phyloP scores from a whole-genome alignment of 2,797 vertebrate genomes.

The Rhyacichthys aspro region DNA sequence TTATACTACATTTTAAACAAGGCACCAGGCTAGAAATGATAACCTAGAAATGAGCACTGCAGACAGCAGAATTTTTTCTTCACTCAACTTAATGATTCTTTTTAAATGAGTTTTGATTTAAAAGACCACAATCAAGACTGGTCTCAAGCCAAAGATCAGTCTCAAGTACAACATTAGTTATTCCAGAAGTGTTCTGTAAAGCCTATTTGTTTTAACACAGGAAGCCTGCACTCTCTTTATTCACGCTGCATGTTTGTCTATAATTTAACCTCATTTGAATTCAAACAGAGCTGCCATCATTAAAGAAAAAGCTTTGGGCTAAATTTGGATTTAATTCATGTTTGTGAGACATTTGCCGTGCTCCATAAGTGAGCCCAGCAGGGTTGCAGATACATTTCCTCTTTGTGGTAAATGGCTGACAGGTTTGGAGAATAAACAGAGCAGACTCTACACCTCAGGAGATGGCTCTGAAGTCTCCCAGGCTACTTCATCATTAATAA shows the following conservation, averaged over 20 bases:
- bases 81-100: too few species aligned
- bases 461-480: constrained; percentile 56
- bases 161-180: not conserved
- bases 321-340: constrained; percentile 51
- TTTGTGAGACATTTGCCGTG: constrained; percentile 48
- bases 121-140: too few species aligned
- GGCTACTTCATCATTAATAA: constrained; percentile 73
- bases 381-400: constrained; percentile 53
- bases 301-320: constrained; percentile 51
- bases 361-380: constrained; percentile 57
- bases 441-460: constrained; percentile 57
- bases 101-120: too few species aligned
- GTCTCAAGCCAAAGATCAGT: too few species aligned
- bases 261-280: constrained; percentile 48
- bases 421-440: constrained; percentile 66
- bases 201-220: constrained; percentile 1
- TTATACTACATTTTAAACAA: too few species aligned
- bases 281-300: constrained; percentile 34
- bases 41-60: too few species aligned
- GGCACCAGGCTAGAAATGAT: too few species aligned
- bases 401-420: constrained; percentile 59
- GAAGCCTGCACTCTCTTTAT: constrained; percentile 3
- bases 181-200: not conserved
- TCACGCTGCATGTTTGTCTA: constrained; percentile 15
- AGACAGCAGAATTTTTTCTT: too few species aligned